Evolutionary conservation across 2,113 vertebrate genomes (phyloP).

Genomic region (Urocolius indicus): DNA sequence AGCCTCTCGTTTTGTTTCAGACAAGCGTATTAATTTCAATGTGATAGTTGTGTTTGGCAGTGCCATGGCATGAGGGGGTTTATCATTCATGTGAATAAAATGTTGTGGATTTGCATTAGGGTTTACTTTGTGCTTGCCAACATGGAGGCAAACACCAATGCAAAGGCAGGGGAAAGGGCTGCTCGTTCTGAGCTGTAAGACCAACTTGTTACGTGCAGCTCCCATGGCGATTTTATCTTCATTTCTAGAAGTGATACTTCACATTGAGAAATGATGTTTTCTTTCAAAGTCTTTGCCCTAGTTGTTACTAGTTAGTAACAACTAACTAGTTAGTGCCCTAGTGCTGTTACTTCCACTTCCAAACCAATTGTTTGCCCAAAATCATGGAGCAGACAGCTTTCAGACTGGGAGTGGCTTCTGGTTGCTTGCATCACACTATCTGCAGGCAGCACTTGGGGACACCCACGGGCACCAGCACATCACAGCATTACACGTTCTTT

Average conservation of each 20-base stretch:
- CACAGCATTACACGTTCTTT: neutral
- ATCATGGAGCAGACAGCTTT: neutral
- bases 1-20: neutral
- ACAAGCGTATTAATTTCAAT: neutral
- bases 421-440: neutral
- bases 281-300: neutral
- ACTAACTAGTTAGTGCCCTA: too few species aligned
- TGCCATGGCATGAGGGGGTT: neutral
- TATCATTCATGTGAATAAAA: neutral
- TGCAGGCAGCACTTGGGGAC: neutral
- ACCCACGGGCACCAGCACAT: neutral
- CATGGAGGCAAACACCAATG: neutral
- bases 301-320: too few species aligned
- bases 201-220: neutral
- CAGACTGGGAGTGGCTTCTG: neutral
- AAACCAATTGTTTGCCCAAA: neutral
- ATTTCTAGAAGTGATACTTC: neutral
- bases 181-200: fast-evolving
- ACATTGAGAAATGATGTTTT: neutral
- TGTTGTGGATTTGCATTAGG: neutral
- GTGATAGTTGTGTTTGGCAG: neutral
- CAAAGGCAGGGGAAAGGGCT: neutral
- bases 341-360: neutral
- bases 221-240: fast-evolving
- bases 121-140: neutral